phyloP scores from a whole-genome alignment of 2,888 invertebrate species.

The Polietes domitor region DNA sequence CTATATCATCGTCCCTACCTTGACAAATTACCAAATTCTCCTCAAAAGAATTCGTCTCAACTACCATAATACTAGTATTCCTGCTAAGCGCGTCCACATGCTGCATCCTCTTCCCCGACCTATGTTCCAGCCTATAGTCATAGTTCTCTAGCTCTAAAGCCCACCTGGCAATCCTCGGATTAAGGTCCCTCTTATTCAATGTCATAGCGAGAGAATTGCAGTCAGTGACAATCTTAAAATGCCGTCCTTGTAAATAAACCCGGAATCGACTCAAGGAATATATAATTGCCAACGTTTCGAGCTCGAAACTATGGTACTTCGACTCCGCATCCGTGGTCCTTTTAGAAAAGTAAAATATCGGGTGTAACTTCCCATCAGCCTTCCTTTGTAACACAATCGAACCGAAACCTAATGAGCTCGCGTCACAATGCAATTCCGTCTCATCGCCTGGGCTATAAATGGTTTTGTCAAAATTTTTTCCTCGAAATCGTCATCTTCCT shows the following conservation, averaged over 20 bases:
- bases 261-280: conserved; percentile 77
- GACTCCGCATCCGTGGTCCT: conserved; percentile 76
- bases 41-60: conserved; percentile 53
- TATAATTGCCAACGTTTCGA: conserved; percentile 72
- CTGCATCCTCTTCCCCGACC: conserved; percentile 56
- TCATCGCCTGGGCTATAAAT: conserved; percentile 71
- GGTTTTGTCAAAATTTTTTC: conserved; percentile 50
- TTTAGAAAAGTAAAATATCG: conserved; percentile 74
- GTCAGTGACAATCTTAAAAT: conserved; percentile 73
- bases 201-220: conserved; percentile 64
- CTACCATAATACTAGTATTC: conserved; percentile 1
- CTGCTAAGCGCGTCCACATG: conserved; percentile 65
- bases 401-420: conserved; percentile 73
- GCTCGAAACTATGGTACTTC: conserved; percentile 72
- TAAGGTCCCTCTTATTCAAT: conserved; percentile 69
- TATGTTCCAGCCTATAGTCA: conserved; percentile 41
- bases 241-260: conserved; percentile 45
- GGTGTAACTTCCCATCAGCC: conserved; percentile 69
- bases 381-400: conserved; percentile 74
- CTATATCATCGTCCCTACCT: conserved; percentile 24
- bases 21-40: conserved; percentile 58
- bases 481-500: conserved; percentile 39
- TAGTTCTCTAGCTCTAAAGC: conserved; percentile 39
- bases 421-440: conserved; percentile 77
- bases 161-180: conserved; percentile 60